A percentile compares a stretch with the other conserved stretches of the same genome.
Evolutionary conservation across 2,113 vertebrate genomes (phyloP).

Genomic region (pig (Sus scrofa)): T2T-Sscrofa CM000830.6:129834501-129835000

Average conservation of each 20-base stretch:
- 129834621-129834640: neutral
- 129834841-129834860: neutral
- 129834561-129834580: neutral
- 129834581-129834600: neutral
- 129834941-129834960: neutral
- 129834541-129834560: neutral
- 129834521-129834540: slow-evolving; percentile 19
- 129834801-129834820: neutral
- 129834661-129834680: neutral
- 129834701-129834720: slow-evolving; percentile 52
- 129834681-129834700: slow-evolving; percentile 50
- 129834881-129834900: neutral
- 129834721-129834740: slow-evolving; percentile 29
- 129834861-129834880: neutral
- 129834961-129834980: neutral
- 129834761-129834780: neutral
- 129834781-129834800: neutral
- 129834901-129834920: neutral
- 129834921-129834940: neutral
- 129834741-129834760: slow-evolving; percentile 33
- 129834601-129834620: neutral
- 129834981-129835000: neutral
- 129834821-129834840: neutral
- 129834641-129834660: neutral
- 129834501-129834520: slow-evolving; percentile 9